Evolutionary conservation across 2,888 invertebrate genomes (phyloP).

Genomic region (Deroplatys truncata): DNA sequence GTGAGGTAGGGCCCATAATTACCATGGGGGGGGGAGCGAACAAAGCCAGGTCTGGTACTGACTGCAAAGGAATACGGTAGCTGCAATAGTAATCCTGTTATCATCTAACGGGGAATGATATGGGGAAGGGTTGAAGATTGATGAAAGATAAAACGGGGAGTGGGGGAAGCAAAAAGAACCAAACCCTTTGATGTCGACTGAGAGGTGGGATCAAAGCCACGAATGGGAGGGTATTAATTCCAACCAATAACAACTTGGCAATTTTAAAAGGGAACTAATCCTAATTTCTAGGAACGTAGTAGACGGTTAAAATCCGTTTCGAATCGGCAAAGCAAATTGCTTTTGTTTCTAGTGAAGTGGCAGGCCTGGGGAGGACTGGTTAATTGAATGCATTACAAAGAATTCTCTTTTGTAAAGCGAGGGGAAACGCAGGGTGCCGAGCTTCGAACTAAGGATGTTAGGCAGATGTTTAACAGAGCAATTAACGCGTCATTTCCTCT

Average conservation of each 20-base stretch:
- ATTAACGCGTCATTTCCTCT: too few relatives aligned
- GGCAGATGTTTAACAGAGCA: too few relatives aligned
- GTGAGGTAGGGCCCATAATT: neutral
- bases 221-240: neutral
- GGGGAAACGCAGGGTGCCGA: too few relatives aligned
- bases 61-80: neutral
- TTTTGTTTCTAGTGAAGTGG: neutral
- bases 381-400: neutral
- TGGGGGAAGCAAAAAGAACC: neutral
- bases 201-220: neutral
- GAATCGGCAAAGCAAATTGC: neutral
- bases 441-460: too few relatives aligned
- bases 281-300: neutral
- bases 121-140: neutral
- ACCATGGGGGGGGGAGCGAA: neutral
- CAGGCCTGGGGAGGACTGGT: neutral
- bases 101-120: neutral
- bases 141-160: neutral
- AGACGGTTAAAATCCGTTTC: neutral
- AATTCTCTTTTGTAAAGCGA: neutral
- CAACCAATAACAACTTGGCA: neutral
- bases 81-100: neutral
- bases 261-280: neutral
- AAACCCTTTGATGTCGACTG: conserved; percentile 8
- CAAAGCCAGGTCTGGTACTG: neutral